Conservation (phyloP, 2,113 vertebrate genomes). For the Chaetops frenatus region DNA sequence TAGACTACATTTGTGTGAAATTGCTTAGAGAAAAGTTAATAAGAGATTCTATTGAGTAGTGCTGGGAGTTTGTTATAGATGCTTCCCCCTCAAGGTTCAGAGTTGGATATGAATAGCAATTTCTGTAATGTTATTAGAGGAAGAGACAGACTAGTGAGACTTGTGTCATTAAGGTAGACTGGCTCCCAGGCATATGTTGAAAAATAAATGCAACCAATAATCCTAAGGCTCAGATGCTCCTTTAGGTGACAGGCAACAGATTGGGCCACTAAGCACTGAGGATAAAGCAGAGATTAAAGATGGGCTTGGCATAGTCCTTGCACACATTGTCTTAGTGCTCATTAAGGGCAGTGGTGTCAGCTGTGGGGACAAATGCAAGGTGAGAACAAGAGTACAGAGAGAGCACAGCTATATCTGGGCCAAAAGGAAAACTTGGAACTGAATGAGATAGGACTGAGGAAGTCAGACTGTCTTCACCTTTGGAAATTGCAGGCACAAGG, state of each 20-base stretch:
- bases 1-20: not conserved
- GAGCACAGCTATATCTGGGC: not conserved
- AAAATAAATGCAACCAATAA: constrained; percentile 41
- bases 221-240: not conserved
- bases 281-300: not conserved
- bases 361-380: not conserved
- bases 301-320: not conserved
- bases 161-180: constrained; percentile 23
- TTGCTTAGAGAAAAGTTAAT: not conserved
- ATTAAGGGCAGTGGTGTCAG: not conserved
- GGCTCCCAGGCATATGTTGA: not conserved
- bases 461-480: not conserved
- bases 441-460: not conserved
- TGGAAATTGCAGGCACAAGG: not conserved
- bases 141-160: not conserved
- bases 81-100: not conserved
- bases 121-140: constrained; percentile 30
- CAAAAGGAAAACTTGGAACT: not conserved
- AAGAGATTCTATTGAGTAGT: not conserved
- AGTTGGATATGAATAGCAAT: constrained; percentile 29
- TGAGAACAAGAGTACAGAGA: not conserved
- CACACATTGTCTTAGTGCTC: not conserved
- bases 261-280: not conserved
- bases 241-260: constrained; percentile 27
- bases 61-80: constrained; percentile 19